These are phyloP conservation scores for Paelopatides confundens DNA, from an alignment of 53 echinoderm and acorn worm genomes.

Conservation along the genomic window DNA sequence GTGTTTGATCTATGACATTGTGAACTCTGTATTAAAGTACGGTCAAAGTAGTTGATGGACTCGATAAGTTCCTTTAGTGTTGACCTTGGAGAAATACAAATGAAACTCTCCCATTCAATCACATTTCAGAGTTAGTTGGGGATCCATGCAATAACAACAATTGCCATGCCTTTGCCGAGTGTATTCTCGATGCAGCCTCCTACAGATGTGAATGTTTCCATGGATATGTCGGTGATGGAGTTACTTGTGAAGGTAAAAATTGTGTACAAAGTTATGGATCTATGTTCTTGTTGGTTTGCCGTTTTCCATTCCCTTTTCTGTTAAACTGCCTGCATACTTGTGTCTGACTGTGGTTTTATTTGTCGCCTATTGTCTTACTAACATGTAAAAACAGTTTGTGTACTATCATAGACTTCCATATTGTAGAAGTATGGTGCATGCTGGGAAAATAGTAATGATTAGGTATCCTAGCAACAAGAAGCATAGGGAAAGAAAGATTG, in stretches of 20 bases:
- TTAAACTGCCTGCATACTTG: not conserved
- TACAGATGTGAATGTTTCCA: conserved; percentile 56
- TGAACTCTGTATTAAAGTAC: no score
- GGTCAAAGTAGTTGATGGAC: no score
- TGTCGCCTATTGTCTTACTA: no score
- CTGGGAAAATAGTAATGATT: not conserved
- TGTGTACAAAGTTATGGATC: not conserved
- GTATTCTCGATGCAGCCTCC: conserved; percentile 41
- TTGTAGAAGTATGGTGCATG: not conserved
- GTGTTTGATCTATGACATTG: no score
- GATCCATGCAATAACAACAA: conserved; percentile 61
- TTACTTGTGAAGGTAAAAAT: conserved; percentile 35
- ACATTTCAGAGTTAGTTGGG: conserved; percentile 1
- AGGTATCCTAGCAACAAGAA: no score
- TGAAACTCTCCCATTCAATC: no score
- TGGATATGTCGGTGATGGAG: conserved; percentile 64
- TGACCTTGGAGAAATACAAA: no score
- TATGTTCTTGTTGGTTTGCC: not conserved
- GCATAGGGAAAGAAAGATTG: no score
- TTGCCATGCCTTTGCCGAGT: conserved; percentile 59
- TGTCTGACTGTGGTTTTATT: no score
- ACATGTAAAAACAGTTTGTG: no score
- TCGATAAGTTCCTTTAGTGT: no score
- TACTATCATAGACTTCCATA: no score
- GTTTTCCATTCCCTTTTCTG: not conserved